Conservation (phyloP, 2,797 vertebrate genomes). For the Hypotaenidia okinawae region DNA sequence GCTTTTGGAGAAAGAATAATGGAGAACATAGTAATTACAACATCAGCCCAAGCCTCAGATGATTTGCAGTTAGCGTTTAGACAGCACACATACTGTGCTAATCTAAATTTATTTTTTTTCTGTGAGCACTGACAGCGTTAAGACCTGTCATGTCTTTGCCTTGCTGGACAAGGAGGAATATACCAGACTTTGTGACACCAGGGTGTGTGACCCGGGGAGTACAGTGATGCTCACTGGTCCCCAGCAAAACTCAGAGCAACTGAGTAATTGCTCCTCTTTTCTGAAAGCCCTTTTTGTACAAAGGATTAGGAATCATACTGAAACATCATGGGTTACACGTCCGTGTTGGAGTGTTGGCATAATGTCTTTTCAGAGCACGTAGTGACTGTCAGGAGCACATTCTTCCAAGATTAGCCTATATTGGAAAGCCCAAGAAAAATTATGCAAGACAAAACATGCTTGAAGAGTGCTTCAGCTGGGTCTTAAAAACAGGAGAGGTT, state of each 20-base stretch:
- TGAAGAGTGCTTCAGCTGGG: neutral
- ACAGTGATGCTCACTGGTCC: neutral
- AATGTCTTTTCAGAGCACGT: neutral
- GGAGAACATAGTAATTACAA: neutral
- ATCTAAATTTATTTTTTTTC: neutral
- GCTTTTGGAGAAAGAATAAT: neutral
- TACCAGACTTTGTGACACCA: neutral
- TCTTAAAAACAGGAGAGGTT: neutral
- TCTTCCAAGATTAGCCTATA: neutral
- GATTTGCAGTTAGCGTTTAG: neutral
- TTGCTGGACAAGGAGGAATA: neutral
- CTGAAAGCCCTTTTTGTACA: neutral
- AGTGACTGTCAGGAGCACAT: neutral
- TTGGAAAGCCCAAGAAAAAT: neutral
- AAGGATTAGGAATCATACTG: neutral
- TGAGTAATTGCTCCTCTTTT: neutral
- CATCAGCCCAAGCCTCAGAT: neutral
- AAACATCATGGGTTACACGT: neutral
- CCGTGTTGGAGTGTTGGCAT: neutral
- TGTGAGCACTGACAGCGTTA: neutral
- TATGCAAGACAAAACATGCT: neutral
- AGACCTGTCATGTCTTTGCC: neutral
- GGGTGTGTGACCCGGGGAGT: neutral
- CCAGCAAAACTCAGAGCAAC: neutral
- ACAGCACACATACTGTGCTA: neutral